These are phyloP conservation scores for Leptonema lineaticorne DNA, from an alignment of 1,140 invertebrate genomes.

Conservation along the genomic window DNA sequence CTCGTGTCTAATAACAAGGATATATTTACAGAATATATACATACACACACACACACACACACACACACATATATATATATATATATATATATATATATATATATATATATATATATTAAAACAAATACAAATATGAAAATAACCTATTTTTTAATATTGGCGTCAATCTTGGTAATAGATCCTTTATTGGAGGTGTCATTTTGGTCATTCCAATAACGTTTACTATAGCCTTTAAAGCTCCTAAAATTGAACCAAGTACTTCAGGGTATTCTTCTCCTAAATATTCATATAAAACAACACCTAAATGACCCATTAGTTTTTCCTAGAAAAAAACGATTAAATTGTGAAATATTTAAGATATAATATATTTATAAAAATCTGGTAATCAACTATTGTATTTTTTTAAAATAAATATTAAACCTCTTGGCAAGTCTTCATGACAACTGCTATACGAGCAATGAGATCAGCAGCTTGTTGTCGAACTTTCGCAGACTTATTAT, in stretches of 20 bases:
- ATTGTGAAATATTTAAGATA: slow-evolving; percentile 18
- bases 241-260: slow-evolving; percentile 96
- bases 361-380: neutral
- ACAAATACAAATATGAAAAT: neutral
- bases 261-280: slow-evolving; percentile 99
- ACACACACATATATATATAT: slow-evolving; percentile 3
- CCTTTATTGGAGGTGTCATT: slow-evolving; percentile 99
- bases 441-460: slow-evolving; percentile 96
- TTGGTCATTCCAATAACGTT: slow-evolving; percentile 99
- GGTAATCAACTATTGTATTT: neutral
- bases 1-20: slow-evolving; percentile 65
- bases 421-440: slow-evolving; percentile 99
- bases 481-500: slow-evolving; percentile 99
- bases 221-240: slow-evolving; percentile 97
- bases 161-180: slow-evolving; percentile 93
- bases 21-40: neutral
- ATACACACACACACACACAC: too few relatives aligned
- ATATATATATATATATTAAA: neutral
- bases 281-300: slow-evolving; percentile 99
- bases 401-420: slow-evolving; percentile 48
- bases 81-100: neutral
- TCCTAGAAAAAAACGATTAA: slow-evolving; percentile 65
- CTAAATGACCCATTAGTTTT: slow-evolving; percentile 99
- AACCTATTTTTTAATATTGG: slow-evolving; percentile 92
- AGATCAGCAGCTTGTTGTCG: slow-evolving; percentile 99